Conservation (phyloP, 2,797 vertebrate genomes). For the Helostoma temminkii region DNA sequence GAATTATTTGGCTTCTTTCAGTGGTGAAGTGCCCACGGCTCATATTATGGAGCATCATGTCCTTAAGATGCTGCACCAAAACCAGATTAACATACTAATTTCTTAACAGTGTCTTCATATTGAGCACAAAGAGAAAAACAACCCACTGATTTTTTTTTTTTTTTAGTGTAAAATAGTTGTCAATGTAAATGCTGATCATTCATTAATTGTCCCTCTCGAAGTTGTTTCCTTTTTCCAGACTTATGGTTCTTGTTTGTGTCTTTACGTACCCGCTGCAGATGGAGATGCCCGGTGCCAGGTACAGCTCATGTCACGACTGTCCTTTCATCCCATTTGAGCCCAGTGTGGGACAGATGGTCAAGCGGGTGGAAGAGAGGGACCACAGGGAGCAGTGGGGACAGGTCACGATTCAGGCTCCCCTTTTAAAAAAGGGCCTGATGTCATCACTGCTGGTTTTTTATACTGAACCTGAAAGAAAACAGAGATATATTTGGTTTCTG, state of each 20-base stretch:
- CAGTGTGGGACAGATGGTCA: slow-evolving; percentile 55
- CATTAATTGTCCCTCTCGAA: background rate
- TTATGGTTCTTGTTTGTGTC: background rate
- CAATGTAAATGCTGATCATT: background rate
- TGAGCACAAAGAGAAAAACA: background rate
- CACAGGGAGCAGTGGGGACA: slow-evolving; percentile 12
- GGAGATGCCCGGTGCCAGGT: slow-evolving; percentile 10
- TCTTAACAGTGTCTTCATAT: background rate
- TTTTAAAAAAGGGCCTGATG: background rate
- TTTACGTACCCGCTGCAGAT: slow-evolving; percentile 33
- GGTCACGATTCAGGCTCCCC: slow-evolving; percentile 46
- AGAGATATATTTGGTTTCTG: background rate
- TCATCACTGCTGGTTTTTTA: background rate
- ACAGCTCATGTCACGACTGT: slow-evolving; percentile 37
- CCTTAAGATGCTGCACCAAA: background rate
- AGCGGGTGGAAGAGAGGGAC: slow-evolving; percentile 27
- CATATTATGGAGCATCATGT: background rate
- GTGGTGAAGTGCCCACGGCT: slow-evolving; percentile 1
- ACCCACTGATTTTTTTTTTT: background rate
- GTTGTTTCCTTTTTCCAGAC: background rate
- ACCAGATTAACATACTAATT: background rate
- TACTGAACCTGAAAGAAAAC: background rate
- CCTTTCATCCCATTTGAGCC: slow-evolving; percentile 48
- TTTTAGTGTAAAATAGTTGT: background rate
- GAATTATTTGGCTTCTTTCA: slow-evolving; percentile 42